Percentiles rank a stretch among this genome's conserved stretches.
These are phyloP conservation scores for Pteria penguin DNA, from an alignment of 2,888 invertebrate species.

Conservation along the genomic window DNA sequence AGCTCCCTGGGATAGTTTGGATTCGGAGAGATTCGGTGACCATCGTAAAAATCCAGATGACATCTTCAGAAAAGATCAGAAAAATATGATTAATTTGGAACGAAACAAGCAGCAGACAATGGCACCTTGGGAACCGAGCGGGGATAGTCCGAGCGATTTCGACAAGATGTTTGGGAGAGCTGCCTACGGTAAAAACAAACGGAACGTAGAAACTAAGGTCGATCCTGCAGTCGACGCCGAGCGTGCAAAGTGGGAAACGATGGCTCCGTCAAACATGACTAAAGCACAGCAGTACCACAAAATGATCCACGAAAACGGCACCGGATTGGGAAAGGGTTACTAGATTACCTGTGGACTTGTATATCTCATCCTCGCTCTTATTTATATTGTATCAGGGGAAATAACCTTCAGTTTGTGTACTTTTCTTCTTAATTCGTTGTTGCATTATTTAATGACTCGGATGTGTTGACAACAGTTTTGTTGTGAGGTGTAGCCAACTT, in stretches of 20 bases:
- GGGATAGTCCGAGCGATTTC: neutral
- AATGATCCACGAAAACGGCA: neutral
- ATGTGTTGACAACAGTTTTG: no score
- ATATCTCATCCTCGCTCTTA: no score
- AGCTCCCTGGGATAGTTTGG: neutral
- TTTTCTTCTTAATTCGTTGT: no score
- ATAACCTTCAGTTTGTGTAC: no score
- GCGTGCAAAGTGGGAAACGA: neutral
- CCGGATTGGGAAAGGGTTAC: neutral
- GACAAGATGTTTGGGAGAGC: conserved; percentile 24
- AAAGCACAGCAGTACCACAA: conserved; percentile 19
- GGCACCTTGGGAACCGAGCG: conserved; percentile 13
- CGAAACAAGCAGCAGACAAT: neutral
- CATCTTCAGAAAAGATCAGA: conserved; percentile 9
- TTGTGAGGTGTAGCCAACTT: no score
- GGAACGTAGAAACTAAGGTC: neutral
- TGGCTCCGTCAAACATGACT: neutral
- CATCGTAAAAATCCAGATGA: conserved; percentile 18
- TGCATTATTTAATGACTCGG: no score
- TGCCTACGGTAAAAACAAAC: conserved; percentile 7
- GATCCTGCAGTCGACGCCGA: neutral
- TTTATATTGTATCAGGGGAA: no score
- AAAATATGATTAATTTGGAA: neutral
- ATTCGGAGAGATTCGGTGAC: neutral
- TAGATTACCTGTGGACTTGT: no score